Conservation (phyloP, 2,113 vertebrate species). For the Sylvietta virens region DNA sequence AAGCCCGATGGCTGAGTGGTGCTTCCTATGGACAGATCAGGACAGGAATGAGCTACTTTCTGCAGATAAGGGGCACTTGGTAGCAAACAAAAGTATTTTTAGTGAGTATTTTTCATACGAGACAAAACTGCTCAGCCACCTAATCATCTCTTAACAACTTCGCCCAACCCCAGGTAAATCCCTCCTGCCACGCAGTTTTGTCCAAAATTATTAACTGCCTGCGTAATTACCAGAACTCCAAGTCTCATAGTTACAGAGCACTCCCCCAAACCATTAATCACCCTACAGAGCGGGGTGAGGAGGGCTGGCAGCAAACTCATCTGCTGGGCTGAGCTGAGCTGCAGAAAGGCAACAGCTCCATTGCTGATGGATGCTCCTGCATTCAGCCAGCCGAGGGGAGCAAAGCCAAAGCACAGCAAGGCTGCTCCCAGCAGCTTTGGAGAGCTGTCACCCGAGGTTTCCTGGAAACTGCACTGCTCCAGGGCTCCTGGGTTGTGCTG, state of each 20-base stretch:
- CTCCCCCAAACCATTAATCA: neutral
- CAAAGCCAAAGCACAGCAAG: neutral
- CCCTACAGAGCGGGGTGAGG: accelerated
- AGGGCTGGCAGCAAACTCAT: neutral
- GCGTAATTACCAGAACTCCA: neutral
- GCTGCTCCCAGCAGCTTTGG: neutral
- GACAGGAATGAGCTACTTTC: accelerated
- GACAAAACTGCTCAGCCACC: neutral
- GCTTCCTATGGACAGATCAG: neutral
- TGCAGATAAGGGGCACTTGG: neutral
- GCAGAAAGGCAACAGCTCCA: neutral
- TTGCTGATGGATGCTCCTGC: neutral
- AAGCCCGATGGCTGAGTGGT: neutral
- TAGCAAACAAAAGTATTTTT: neutral
- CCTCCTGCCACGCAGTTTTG: neutral
- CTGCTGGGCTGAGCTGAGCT: neutral
- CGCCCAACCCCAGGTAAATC: neutral
- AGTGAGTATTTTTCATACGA: neutral
- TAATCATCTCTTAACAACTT: neutral
- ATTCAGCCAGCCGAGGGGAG: accelerated
- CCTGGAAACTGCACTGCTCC: neutral
- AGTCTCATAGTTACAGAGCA: neutral
- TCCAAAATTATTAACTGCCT: neutral
- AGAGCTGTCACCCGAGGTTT: neutral
- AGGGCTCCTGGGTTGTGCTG: neutral